phyloP scores from a whole-genome alignment of 2,888 invertebrate genomes.

The Brachyptera risi region DNA sequence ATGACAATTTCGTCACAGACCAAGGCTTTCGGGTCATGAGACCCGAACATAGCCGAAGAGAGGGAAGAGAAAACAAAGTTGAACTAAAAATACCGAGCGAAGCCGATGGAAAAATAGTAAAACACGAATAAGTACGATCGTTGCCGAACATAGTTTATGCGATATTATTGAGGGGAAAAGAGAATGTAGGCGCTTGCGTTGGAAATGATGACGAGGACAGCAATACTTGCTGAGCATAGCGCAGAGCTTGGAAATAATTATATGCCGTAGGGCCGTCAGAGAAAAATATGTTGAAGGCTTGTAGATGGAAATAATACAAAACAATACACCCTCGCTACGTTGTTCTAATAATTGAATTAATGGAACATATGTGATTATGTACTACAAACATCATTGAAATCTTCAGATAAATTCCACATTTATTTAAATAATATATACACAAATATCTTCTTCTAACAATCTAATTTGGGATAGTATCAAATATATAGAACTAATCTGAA shows the following conservation, averaged over 20 bases:
- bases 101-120: neutral
- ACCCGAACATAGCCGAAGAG: constrained; percentile 32
- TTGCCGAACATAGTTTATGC: neutral
- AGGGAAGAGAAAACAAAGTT: neutral
- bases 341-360: no score
- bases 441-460: no score
- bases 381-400: no score
- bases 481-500: no score
- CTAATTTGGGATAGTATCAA: no score
- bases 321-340: neutral
- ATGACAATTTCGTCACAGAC: constrained; percentile 36
- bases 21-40: constrained; percentile 36
- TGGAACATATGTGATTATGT: no score
- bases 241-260: neutral
- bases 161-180: neutral
- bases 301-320: neutral
- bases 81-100: neutral
- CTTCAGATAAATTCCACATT: no score
- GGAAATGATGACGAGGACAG: neutral
- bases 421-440: no score
- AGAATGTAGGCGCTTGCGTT: neutral
- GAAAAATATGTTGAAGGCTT: neutral
- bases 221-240: neutral
- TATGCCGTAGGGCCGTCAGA: neutral
- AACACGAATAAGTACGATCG: neutral